These are phyloP conservation scores for Hassar affinis DNA, from an alignment of 2,113 vertebrate species.

Conservation along the genomic window DNA sequence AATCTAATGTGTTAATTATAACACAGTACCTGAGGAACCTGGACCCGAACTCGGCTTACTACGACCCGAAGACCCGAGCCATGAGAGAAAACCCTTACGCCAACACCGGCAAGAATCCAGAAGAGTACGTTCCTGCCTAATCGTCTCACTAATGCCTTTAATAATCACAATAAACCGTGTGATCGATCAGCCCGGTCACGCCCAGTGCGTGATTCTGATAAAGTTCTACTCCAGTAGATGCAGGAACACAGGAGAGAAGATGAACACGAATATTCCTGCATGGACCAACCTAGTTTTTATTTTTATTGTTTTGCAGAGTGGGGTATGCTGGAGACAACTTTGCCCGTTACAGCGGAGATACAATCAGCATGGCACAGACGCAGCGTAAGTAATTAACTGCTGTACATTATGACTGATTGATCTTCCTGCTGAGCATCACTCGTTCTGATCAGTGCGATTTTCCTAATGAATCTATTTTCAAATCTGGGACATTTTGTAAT, in stretches of 20 bases:
- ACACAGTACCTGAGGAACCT: conserved; percentile 91
- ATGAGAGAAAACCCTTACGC: conserved; percentile 97
- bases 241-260: neutral
- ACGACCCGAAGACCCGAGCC: conserved; percentile 96
- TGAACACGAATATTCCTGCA: neutral
- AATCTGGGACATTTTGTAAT: too few relatives aligned
- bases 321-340: conserved; percentile 98
- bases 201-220: neutral
- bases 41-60: conserved; percentile 98
- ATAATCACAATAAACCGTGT: neutral
- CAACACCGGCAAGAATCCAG: conserved; percentile 92
- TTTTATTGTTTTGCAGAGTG: conserved; percentile 74
- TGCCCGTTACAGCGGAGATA: conserved; percentile 88
- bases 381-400: conserved; percentile 81
- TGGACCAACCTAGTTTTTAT: neutral
- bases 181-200: too few relatives aligned
- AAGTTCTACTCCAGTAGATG: neutral
- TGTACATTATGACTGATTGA: neutral
- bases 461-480: too few relatives aligned
- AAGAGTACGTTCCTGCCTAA: conserved; percentile 81
- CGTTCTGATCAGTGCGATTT: too few relatives aligned
- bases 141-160: neutral
- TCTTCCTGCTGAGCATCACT: neutral
- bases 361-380: conserved; percentile 95
- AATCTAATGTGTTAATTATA: conserved; percentile 11